phyloP scores from a whole-genome alignment of 2,888 invertebrate genomes.

The Orthosia gracilis region DNA sequence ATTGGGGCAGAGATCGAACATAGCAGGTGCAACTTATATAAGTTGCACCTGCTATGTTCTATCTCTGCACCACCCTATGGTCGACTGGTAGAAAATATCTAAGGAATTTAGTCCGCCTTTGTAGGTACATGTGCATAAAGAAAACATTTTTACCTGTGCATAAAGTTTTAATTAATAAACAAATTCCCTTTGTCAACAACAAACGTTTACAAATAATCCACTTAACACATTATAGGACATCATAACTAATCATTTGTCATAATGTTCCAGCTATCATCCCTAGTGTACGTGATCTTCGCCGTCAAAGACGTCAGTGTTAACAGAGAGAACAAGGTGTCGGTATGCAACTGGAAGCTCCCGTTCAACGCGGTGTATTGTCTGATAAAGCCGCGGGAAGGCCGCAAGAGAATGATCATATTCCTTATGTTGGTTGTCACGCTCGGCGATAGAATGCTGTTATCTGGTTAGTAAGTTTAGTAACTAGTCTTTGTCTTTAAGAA shows the following conservation, averaged over 20 bases:
- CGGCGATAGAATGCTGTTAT: constrained; percentile 85
- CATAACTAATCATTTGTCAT: background rate
- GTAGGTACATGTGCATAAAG: too few species aligned
- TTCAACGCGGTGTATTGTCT: constrained; percentile 89
- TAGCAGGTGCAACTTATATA: too few species aligned
- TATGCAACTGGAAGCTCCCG: constrained; percentile 87
- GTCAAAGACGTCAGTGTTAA: constrained; percentile 93
- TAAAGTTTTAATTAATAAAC: too few species aligned
- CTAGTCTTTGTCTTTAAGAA: too few species aligned
- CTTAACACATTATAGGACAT: background rate
- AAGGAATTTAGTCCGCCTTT: too few species aligned
- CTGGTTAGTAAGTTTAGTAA: constrained; percentile 74
- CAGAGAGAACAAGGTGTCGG: constrained; percentile 90
- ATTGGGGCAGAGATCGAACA: too few species aligned
- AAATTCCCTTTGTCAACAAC: too few species aligned
- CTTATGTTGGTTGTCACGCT: constrained; percentile 92
- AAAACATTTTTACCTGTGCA: too few species aligned
- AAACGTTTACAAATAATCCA: too few species aligned
- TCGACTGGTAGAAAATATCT: too few species aligned
- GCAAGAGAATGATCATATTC: constrained; percentile 92
- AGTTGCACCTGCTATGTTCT: too few species aligned
- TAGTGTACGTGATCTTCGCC: constrained; percentile 92
- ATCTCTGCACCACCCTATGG: too few species aligned
- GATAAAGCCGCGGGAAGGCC: constrained; percentile 92
- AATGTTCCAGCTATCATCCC: constrained; percentile 88